Evolutionary conservation across 2,113 vertebrate species (phyloP).

Genomic region (Apistogramma diplotaenia): DNA sequence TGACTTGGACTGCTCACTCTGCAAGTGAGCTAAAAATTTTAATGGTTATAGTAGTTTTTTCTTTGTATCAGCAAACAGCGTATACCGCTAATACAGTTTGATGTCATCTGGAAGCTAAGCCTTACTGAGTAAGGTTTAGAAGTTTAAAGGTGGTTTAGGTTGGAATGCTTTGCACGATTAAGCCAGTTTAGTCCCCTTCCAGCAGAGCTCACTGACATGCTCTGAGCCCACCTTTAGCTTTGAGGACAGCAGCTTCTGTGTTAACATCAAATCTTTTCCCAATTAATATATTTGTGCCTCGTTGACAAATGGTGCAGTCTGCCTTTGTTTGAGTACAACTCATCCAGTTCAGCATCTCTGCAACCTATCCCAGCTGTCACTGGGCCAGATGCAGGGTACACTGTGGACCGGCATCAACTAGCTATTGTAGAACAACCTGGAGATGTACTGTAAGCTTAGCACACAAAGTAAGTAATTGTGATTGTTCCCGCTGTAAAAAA

Average conservation of each 20-base stretch:
- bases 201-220: not conserved
- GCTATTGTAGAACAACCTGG: not conserved
- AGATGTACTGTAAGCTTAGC: not conserved
- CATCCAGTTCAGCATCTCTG: not conserved
- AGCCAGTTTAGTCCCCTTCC: not conserved
- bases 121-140: not conserved
- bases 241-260: not conserved
- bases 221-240: not conserved
- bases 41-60: not conserved
- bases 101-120: not conserved
- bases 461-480: no score
- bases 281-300: not conserved
- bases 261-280: fast-evolving
- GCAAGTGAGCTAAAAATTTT: not conserved
- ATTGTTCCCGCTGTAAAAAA: no score
- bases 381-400: not conserved
- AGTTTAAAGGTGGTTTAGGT: not conserved
- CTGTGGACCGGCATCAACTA: not conserved
- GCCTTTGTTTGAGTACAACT: not conserved
- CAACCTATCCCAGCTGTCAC: not conserved
- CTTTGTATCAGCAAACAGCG: not conserved
- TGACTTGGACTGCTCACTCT: not conserved
- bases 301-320: not conserved
- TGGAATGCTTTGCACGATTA: no score
- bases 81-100: not conserved